phyloP scores from a whole-genome alignment of 2,888 invertebrate genomes.

The Himalopsyche tibetana region DNA sequence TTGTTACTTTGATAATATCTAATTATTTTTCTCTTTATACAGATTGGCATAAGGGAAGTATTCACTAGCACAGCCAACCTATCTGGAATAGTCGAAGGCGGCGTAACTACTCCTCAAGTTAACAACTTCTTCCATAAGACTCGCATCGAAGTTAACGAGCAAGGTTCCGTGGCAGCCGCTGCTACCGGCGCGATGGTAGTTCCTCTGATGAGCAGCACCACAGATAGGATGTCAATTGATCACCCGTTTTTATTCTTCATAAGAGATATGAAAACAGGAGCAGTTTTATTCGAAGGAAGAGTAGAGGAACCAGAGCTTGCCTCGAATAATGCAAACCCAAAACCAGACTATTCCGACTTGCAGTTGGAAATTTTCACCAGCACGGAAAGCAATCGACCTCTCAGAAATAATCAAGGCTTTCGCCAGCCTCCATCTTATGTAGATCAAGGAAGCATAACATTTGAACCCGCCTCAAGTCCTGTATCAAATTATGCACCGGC shows the following conservation, averaged over 20 bases:
- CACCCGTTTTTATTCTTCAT: slow-evolving; percentile 83
- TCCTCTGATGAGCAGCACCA: slow-evolving; percentile 78
- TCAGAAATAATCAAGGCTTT: neutral
- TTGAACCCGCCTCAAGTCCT: neutral
- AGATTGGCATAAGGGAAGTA: slow-evolving; percentile 79
- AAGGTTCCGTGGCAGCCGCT: slow-evolving; percentile 82
- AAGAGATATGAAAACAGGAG: slow-evolving; percentile 75
- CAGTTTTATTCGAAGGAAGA: slow-evolving; percentile 81
- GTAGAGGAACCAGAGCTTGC: slow-evolving; percentile 73
- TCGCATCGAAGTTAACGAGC: slow-evolving; percentile 80
- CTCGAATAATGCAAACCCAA: neutral
- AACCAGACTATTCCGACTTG: no score
- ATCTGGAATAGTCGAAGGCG: slow-evolving; percentile 74
- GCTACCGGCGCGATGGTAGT: slow-evolving; percentile 78
- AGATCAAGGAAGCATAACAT: neutral
- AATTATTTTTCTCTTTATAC: slow-evolving; percentile 67
- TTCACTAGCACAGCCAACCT: slow-evolving; percentile 79
- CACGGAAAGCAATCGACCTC: neutral
- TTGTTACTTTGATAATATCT: neutral
- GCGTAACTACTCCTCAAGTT: slow-evolving; percentile 71
- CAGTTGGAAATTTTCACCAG: neutral
- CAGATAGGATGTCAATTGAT: slow-evolving; percentile 76
- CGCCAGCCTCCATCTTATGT: no score
- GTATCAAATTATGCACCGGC: neutral
- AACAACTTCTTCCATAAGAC: slow-evolving; percentile 80